Percentiles rank a stretch among this genome's conserved stretches.
These are phyloP conservation scores for Manacus vitellinus DNA, from an alignment of 2,113 vertebrate species.

Conservation along the genomic window DNA sequence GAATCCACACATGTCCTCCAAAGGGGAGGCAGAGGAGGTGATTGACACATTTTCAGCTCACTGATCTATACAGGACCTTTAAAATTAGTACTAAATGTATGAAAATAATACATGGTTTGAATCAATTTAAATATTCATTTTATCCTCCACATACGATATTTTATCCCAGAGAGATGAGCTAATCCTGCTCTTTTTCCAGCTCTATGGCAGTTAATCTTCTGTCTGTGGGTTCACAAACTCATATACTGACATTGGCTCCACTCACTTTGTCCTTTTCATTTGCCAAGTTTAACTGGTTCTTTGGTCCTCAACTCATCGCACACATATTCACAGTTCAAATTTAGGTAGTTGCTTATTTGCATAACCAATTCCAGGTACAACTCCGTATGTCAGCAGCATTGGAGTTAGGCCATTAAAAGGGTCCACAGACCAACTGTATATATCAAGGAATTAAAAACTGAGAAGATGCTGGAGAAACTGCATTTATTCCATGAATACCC, in stretches of 20 bases:
- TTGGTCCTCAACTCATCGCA: not conserved
- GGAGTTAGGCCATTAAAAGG: not conserved
- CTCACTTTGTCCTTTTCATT: not conserved
- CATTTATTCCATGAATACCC: not conserved
- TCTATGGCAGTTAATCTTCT: not conserved
- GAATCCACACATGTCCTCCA: not conserved
- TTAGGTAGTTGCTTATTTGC: not conserved
- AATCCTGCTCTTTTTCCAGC: conserved; percentile 24
- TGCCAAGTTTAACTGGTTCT: not conserved
- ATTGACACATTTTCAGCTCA: conserved; percentile 37
- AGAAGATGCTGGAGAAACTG: not conserved
- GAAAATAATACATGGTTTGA: not conserved
- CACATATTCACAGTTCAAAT: not conserved
- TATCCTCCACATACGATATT: conserved; percentile 7
- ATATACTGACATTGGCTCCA: not conserved
- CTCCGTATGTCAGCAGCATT: not conserved
- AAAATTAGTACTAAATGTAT: not conserved
- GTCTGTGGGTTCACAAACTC: not conserved
- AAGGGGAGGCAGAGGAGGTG: conserved; percentile 35
- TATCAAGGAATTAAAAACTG: not conserved
- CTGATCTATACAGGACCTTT: not conserved
- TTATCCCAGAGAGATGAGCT: conserved; percentile 42
- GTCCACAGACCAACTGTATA: not conserved
- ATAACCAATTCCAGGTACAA: not conserved
- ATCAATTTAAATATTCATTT: conserved; percentile 8